These are phyloP conservation scores for Oncorhynchus gorbuscha DNA, from an alignment of 2,113 vertebrate genomes.

Conservation along the genomic window DNA sequence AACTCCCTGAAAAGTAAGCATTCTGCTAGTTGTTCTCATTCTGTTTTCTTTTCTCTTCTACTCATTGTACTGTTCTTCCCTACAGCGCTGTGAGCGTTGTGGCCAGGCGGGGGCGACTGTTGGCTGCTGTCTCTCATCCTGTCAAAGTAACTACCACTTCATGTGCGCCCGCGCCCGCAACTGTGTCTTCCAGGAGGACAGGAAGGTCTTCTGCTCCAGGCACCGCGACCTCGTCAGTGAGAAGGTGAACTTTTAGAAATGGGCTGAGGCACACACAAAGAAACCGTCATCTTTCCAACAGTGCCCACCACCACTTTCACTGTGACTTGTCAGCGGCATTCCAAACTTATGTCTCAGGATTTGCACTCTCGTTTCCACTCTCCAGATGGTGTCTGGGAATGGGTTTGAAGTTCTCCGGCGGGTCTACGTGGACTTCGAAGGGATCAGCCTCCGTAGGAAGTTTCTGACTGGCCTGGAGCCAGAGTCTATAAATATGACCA, in stretches of 20 bases:
- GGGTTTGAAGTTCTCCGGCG: constrained; percentile 86
- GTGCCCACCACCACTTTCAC: neutral
- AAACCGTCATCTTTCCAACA: neutral
- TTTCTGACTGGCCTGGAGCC: constrained; percentile 88
- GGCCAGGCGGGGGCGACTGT: constrained; percentile 86
- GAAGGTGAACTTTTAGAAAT: constrained; percentile 69
- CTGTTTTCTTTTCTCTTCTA: neutral
- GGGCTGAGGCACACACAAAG: neutral
- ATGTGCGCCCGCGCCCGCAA: constrained; percentile 85
- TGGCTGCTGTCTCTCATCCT: constrained; percentile 87
- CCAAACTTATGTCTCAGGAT: neutral
- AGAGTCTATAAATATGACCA: constrained; percentile 85
- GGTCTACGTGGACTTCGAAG: constrained; percentile 89
- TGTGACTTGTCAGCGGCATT: neutral
- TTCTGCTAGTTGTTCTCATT: neutral
- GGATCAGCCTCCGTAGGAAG: constrained; percentile 87
- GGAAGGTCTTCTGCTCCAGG: constrained; percentile 85
- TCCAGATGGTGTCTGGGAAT: constrained; percentile 75
- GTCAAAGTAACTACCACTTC: constrained; percentile 92
- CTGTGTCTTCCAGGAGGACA: constrained; percentile 88
- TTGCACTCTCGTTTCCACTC: neutral
- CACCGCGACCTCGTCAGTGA: constrained; percentile 81
- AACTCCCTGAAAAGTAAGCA: no score
- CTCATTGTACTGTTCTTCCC: neutral
- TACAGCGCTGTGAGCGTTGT: constrained; percentile 86